Evolutionary conservation across 2,888 invertebrate genomes (phyloP), one percentile per base, ranked within the genome.

Genomic region (Chelonus formosanus): DNA sequence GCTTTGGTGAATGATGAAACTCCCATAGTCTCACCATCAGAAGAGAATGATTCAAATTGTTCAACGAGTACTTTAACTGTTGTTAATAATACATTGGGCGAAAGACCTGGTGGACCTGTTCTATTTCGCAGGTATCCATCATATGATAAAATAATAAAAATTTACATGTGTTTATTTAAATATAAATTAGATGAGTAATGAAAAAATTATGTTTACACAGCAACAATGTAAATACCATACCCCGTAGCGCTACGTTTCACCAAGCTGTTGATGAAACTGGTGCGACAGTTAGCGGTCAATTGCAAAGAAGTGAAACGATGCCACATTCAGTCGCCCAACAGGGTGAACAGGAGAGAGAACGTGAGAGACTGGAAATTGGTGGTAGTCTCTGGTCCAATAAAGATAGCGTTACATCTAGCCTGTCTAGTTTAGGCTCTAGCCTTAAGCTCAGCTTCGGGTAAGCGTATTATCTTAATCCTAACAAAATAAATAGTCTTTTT

Each of bases 381-480:
- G 20, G 20, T 20, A 83, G 81, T 68, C 74, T 84, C 65, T 84
- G 84, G 84, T 77, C 82, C 8, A 82, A 82, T 67, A 84, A 84
- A 67, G 84, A 84, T 68, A 84, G 84, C 53, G 91, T 92, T 31
- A 90, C 92, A 0, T 92, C 92, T 3, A 92, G 92, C 75, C 86
- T 94, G 71, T 93, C 92, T 65, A 93, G 91, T 75, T 86, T 94
- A 66, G 91, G 94, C 32, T 93, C 93, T 72, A 91, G 92, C 64
- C 88, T 95, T 70, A 95, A 95, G 86, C 87, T 93, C 74, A 93
- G 92, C 78, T 94, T 95, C 82, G 92, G 93, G 94, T 95, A 87
- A 87, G 85, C 20, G 53, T 58, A 57, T 55, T 53, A 59, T 48
- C 6, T 48, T 20, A 48, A 52, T 44, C 56, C 63, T 85, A 85